Evolutionary conservation across 1,140 invertebrate species (phyloP).

Genomic region (Bombus superbus): DNA sequence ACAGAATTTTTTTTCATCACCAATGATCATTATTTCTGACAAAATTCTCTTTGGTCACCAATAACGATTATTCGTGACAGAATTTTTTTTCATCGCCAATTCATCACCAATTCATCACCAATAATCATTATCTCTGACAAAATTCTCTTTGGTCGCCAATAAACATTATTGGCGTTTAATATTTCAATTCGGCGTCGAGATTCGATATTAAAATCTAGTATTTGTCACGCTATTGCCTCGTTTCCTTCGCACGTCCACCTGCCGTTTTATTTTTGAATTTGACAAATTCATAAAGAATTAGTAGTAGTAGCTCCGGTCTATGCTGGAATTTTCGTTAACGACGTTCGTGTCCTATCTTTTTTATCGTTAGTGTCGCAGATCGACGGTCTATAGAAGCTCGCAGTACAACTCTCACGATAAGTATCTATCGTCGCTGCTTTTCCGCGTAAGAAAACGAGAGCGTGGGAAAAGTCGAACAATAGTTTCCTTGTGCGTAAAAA

Average conservation of each 20-base stretch:
- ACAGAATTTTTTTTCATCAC: too few relatives aligned
- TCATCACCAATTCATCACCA: fast-evolving
- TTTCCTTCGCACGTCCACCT: too few relatives aligned
- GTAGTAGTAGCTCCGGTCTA: background rate
- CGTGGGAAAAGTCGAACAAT: background rate
- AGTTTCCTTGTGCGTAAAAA: background rate
- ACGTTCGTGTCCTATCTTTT: constrained; percentile 30
- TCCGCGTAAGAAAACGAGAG: background rate
- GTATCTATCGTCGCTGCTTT: background rate
- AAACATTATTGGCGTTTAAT: too few relatives aligned
- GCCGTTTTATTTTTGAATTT: background rate
- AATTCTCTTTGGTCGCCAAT: too few relatives aligned
- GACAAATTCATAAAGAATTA: background rate
- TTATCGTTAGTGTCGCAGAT: background rate
- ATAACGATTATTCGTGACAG: too few relatives aligned
- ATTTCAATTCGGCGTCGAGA: too few relatives aligned
- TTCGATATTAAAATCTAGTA: too few relatives aligned
- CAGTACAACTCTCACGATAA: constrained; percentile 21
- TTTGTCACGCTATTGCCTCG: too few relatives aligned
- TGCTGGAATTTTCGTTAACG: constrained; percentile 24
- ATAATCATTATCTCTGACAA: too few relatives aligned
- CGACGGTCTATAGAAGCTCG: background rate
- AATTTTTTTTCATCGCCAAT: too few relatives aligned
- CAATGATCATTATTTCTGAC: fast-evolving
- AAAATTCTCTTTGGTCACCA: too few relatives aligned